Evolutionary conservation across 1,140 invertebrate genomes (phyloP), one percentile per base, ranked within the genome.

Genomic region (Dendrolimus punctatus): DNA sequence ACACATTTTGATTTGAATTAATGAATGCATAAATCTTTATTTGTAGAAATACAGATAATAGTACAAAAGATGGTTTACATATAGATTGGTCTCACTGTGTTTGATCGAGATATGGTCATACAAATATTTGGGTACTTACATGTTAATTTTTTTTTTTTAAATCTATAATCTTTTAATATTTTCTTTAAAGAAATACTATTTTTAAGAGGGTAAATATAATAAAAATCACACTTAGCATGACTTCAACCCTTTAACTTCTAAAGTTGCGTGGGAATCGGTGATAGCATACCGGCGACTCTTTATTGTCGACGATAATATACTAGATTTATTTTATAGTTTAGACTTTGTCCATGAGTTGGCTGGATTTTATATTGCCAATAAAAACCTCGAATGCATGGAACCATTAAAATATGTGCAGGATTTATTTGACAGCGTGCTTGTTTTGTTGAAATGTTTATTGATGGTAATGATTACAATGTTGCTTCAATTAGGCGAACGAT

Each of bases 291-390:
- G 64, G 71, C 71, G 77, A 80, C 76, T 81, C 71, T 86, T 82
- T 84, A 84, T 81, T 84, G 80, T 83, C 62, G 73, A 85, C 76
- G 75, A 81, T 83, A 85, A 85, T 77, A 78, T 76, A 69, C 72
- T 83, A 83, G 82, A 85, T 85, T 85, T 85, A 85, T 85, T 85
- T 85, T 82, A 85, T 82, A 80, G 79, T 74, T 71, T 58, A 71
- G 71, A 82, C 77, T 79, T 77, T 76, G 78, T 82, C 73, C 71
- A 63, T 68, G 76, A 73, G 73, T 73, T 68, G 72, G 67, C 71
- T 65, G 52, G 46, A 57, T 72, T 81, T 82, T 84, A 82, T 83
- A 73, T 64, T 68, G 64, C 73, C 75, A 76, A 84, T 84, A 85
- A 84, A 85, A 69, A 76, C 64, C 66, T 70, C 69, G 71, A 66